Evolutionary conservation across 1,140 invertebrate genomes (phyloP), one percentile per base, ranked within the genome.

Genomic region (Hestina assimilis): DNA sequence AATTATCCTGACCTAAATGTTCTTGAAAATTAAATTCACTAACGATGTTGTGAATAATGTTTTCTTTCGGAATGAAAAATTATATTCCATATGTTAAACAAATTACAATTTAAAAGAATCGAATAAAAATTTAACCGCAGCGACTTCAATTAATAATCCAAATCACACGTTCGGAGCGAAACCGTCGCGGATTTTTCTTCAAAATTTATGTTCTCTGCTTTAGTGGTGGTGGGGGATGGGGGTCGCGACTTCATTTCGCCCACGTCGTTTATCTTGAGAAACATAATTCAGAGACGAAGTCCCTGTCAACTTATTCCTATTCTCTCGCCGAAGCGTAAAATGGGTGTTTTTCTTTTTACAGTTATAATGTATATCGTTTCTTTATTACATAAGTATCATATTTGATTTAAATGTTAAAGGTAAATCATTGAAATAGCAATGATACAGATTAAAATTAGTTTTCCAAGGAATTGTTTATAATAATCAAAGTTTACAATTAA

Each of bases 291-390:
- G 74, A 73, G 70, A 75, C 79, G 82, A 87, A 88, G 89, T 82
- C 89, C 82, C 85, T 89, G 89, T 89, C 89, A 89, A 89, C 89
- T 89, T 89, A 89, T 89, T 89, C 89, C 82, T 87, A 89, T 89
- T 89, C 87, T 87, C 86, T 89, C 83, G 81, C 74, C 79, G 87
- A 84, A 83, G 72, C 86, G 86, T 86, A 82, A 89, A 87, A 89
- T 87, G 79, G 67, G 79, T 75, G 83, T 81, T 83, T 82, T 79
- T 69, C 75, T 83, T 69, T 64, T 58, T 63, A 57, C 48, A 51
- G 33, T 59, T 14, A 65, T 54, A 50, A 55, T 55, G 38, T 52
- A 38, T 19, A 33, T 35, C 45, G 29, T 23, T 48, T 33, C 29
- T 38, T 38, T 38, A 38, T 38, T 38, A 38, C 33, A 17, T 38